Base-by-base conservation (phyloP, 2,888 invertebrate genomes). In the Diplazon laetatorius region DNA sequence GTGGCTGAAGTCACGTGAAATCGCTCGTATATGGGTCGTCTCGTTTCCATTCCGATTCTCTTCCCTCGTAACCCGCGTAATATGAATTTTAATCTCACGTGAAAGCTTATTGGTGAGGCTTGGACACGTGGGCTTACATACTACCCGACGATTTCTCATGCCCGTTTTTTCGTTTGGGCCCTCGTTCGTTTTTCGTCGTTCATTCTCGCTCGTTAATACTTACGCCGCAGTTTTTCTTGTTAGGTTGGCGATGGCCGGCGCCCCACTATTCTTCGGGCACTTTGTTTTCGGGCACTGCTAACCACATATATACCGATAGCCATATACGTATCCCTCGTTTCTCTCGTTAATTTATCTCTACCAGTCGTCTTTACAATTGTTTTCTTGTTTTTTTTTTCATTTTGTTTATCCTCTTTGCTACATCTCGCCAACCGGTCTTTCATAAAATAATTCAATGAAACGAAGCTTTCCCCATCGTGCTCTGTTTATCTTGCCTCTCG, bases 21-120 rank as follows among this genome's bases (percentile, higher is more conserved):
- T n/a, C n/a, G n/a, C n/a, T n/a, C n/a, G n/a, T n/a, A n/a, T n/a
- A n/a, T n/a, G n/a, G n/a, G n/a, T n/a, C n/a, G n/a, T n/a, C n/a
- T n/a, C n/a, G n/a, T n/a, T n/a, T n/a, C n/a, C n/a, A n/a, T n/a
- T n/a, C 55, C 55, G 16, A 18, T 55, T 22, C 44, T 55, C 46
- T 48, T 44, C 55, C 22, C 48, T 37, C 48, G 48, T 63, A 59
- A 74, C 65, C 50, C 50, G 50, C 78, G 74, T 73, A 80, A 80
- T 85, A 83, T 85, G 83, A 86, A 85, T 87, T 86, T 87, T 83
- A 87, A 87, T 86, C 78, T 83, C 76, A 68, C 77, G 78, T 83
- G 83, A 82, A 85, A 84, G 83, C 82, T 83, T 77, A 82, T 83
- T 83, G 82, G 78, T 70, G 70, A 42, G n/a, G 42, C 76, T 37